Conservation (phyloP, 2,888 invertebrate genomes). For the Standfussiana lucernea region DNA sequence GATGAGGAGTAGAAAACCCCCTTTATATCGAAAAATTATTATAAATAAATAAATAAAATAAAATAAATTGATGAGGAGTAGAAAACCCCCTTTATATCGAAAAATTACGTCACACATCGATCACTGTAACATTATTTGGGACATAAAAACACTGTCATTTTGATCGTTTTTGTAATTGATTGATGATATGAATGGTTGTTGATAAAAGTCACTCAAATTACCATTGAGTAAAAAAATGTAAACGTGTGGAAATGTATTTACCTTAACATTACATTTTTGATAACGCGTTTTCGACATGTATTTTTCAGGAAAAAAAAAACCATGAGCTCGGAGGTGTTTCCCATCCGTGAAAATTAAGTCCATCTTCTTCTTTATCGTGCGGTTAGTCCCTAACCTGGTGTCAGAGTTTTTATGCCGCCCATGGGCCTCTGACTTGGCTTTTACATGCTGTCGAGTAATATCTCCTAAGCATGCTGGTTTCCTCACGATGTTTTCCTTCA, state of each 20-base stretch:
- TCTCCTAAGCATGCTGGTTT: too few relatives aligned
- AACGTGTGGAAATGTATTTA: not conserved
- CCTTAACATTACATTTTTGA: not conserved
- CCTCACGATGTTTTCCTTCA: too few relatives aligned
- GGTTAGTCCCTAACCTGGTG: too few relatives aligned
- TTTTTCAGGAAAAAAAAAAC: not conserved
- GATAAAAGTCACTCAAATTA: conserved; percentile 15
- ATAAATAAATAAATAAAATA: too few relatives aligned
- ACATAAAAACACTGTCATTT: conserved; percentile 9
- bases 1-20: not conserved
- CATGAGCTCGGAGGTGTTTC: not conserved
- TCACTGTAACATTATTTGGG: conserved; percentile 21
- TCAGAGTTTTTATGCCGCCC: too few relatives aligned
- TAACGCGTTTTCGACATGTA: not conserved
- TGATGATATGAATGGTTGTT: conserved; percentile 12
- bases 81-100: not conserved
- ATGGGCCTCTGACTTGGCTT: too few relatives aligned
- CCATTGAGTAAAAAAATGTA: not conserved
- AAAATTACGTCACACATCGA: conserved; percentile 19
- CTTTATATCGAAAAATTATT: not conserved
- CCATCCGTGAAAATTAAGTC: not conserved
- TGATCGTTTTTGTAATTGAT: conserved; percentile 21
- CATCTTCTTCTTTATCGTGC: too few relatives aligned
- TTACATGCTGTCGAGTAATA: too few relatives aligned
- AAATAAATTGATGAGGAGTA: too few relatives aligned